A percentile compares a stretch with the other conserved stretches of the same genome.
These are phyloP conservation scores for Ptyas mucosa DNA, from an alignment of 2,113 vertebrate species.

Conservation along the genomic window DNA sequence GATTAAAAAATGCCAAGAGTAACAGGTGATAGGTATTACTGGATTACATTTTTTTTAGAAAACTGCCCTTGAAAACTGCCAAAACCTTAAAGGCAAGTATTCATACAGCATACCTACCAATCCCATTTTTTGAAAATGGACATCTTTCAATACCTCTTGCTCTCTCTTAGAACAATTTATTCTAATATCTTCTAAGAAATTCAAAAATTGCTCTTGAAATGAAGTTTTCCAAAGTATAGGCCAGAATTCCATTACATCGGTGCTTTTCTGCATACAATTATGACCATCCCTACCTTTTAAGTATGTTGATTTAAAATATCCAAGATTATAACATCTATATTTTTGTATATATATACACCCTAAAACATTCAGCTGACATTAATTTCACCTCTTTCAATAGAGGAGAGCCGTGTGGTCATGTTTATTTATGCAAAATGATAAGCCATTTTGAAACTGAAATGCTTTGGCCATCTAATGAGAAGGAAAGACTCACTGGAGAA, in stretches of 20 bases:
- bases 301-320: not conserved
- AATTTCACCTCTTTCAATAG: not conserved
- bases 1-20: not conserved
- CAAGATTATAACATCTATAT: not conserved
- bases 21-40: not conserved
- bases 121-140: constrained; percentile 1
- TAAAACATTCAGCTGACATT: not conserved
- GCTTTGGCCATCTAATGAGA: too few relatives aligned
- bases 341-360: not conserved
- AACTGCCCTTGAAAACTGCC: not conserved
- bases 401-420: not conserved
- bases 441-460: not conserved
- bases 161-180: constrained; percentile 2
- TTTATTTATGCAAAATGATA: not conserved
- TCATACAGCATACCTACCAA: not conserved
- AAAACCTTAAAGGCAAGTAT: constrained; percentile 16
- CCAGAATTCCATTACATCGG: not conserved
- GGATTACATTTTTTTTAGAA: constrained; percentile 1
- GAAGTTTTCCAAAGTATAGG: not conserved
- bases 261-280: not conserved
- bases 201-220: too few relatives aligned
- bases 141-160: constrained; percentile 3
- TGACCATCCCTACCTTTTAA: not conserved
- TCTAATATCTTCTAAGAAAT: too few relatives aligned
- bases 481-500: too few relatives aligned